Evolutionary conservation across 2,888 invertebrate genomes (phyloP), one percentile per base, ranked within the genome.

Genomic region (Drosophila fulvimacula): DNA sequence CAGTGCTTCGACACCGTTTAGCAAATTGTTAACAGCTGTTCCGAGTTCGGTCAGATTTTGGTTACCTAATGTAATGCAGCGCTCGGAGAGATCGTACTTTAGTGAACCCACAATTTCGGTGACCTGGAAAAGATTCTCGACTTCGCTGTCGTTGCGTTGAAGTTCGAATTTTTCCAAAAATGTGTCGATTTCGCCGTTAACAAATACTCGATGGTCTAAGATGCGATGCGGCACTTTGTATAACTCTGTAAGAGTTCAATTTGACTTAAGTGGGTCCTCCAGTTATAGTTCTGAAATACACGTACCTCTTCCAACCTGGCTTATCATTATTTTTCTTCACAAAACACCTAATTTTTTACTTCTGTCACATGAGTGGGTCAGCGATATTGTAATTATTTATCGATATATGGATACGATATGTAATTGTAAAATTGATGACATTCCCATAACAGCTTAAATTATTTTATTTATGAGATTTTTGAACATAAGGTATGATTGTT

Each of bases 121-220:
- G 58, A 96, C 94, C 77, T 95, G 94, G 92, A 97, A 96, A 63
- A 98, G 93, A 79, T 95, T 94, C 88, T 96, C 96, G 3, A 97
- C 95, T 93, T 98, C 97, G 78, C 95, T 93, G 81, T 97, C 97
- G 55, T 95, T 94, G 69, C 97, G 93, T 57, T 86, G 92, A 93
- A 96, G 97, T 95, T 98, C 97, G 93, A 97, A 97, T 92, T 97
- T 97, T 79, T 95, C 95, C 6, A 97, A 92, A 93, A 96, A 96
- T 92, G 95, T 95, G 80, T 95, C 95, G 77, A 97, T 95, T 94
- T 98, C 98, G 62, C 97, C 97, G 93, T 95, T 96, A 67, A 97
- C 92, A 91, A 97, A 97, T 38, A 96, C 96, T 74, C 96, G 95
- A 90, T 98, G 98, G 92, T 98, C 97, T 93, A 98, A 96, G 67